These are phyloP conservation scores for Speoplatyrhinus poulsoni DNA, from an alignment of 2,113 vertebrate genomes.

Conservation along the genomic window DNA sequence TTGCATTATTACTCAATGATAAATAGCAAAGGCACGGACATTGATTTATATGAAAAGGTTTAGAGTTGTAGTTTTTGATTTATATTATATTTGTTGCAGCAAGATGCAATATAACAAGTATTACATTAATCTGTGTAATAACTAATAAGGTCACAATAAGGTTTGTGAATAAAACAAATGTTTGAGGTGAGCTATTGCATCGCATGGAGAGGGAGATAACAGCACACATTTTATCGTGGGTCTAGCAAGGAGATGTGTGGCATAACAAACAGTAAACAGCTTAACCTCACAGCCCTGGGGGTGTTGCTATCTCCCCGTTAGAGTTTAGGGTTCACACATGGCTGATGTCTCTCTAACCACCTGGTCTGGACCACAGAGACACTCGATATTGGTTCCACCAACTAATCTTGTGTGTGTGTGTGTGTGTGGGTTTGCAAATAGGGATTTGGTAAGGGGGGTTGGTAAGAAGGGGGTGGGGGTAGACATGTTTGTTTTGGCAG, in stretches of 20 bases:
- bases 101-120: no score
- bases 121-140: background rate
- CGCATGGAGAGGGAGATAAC: background rate
- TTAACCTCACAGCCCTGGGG: conserved; percentile 7
- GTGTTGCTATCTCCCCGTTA: conserved; percentile 10
- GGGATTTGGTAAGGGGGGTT: background rate
- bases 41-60: no score
- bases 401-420: conserved; percentile 11
- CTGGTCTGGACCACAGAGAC: background rate
- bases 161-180: no score
- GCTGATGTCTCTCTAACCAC: conserved; percentile 6
- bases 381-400: background rate
- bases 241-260: conserved; percentile 25
- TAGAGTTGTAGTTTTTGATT: no score
- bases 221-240: background rate
- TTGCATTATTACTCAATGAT: no score
- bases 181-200: background rate
- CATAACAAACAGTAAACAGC: conserved; percentile 47
- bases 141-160: background rate
- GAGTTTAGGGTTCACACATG: background rate
- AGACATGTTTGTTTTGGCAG: no score
- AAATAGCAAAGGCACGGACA: no score
- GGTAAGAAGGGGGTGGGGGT: no score
- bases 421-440: background rate
- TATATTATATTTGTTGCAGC: no score